These are phyloP conservation scores for Caenorhabditis sp. DNA, from an alignment of 2,888 invertebrate genomes.

Conservation along the genomic window DNA sequence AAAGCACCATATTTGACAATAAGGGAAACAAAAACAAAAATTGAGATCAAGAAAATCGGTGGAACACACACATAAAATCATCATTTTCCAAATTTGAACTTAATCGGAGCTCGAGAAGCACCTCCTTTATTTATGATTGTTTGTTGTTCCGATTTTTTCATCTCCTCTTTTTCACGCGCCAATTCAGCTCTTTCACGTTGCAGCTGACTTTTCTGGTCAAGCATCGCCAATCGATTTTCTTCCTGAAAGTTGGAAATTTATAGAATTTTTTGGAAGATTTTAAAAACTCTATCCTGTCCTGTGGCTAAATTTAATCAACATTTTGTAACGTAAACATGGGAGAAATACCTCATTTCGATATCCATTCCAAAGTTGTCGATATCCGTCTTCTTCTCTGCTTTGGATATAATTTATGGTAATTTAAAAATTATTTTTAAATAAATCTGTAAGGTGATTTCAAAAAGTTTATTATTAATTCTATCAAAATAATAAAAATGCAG, in stretches of 20 bases:
- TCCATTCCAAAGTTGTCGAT: not conserved
- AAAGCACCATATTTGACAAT: not conserved
- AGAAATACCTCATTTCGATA: not conserved
- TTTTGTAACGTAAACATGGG: not conserved
- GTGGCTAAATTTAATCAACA: not conserved
- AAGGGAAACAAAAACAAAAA: not conserved
- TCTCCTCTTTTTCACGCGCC: constrained; percentile 51
- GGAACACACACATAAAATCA: no score
- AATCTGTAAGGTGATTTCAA: not conserved
- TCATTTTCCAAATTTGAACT: constrained; percentile 57
- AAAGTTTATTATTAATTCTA: not conserved
- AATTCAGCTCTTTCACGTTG: constrained; percentile 63
- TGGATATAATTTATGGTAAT: no score
- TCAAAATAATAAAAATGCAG: not conserved
- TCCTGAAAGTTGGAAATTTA: constrained; percentile 54
- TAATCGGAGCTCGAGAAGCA: constrained; percentile 60
- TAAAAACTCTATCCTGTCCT: not conserved
- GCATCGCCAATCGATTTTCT: constrained; percentile 68
- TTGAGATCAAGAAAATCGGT: constrained; percentile 1
- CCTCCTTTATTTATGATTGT: constrained; percentile 68
- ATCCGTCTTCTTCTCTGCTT: no score
- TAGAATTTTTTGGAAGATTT: not conserved
- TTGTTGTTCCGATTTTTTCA: constrained; percentile 63
- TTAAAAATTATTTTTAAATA: no score
- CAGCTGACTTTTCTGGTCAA: constrained; percentile 60